Conservation (phyloP, 2,113 vertebrate genomes). For the Scopus umbretta region DNA sequence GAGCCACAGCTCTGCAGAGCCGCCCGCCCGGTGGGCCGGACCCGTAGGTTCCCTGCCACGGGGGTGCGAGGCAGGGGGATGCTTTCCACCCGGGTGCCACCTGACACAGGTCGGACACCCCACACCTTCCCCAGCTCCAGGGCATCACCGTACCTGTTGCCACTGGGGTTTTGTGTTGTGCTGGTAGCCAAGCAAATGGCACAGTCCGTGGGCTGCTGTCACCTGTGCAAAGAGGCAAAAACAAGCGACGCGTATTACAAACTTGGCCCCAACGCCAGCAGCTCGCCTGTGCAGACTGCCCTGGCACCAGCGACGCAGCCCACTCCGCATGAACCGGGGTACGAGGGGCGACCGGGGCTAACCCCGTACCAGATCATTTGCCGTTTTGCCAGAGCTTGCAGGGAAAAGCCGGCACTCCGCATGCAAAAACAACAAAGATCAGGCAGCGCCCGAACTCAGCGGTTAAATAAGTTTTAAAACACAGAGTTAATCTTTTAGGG, state of each 20-base stretch:
- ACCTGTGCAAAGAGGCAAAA: conserved; percentile 66
- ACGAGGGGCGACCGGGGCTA: too few species aligned
- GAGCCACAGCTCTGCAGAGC: neutral
- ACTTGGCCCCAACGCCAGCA: too few species aligned
- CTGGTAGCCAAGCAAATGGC: conserved; percentile 88
- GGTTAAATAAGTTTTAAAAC: too few species aligned
- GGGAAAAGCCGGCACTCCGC: too few species aligned
- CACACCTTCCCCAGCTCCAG: neutral
- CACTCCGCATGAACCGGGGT: fast-evolving
- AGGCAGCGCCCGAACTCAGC: neutral
- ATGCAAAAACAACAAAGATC: neutral
- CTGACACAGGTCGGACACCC: too few species aligned
- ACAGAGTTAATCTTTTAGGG: too few species aligned
- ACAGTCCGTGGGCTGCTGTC: conserved; percentile 86
- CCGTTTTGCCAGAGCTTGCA: neutral
- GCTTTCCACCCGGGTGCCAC: neutral
- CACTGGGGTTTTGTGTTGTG: conserved; percentile 80
- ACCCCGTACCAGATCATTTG: too few species aligned
- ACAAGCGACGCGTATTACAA: fast-evolving
- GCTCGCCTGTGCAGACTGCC: neutral
- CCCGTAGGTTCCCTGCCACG: neutral
- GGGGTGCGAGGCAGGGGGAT: fast-evolving
- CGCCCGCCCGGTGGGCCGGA: neutral
- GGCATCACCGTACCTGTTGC: conserved; percentile 72
- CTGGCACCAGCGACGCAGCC: too few species aligned